These are phyloP conservation scores for Sebastiscus tertius DNA, from an alignment of 2,797 vertebrate genomes.

Conservation along the genomic window DNA sequence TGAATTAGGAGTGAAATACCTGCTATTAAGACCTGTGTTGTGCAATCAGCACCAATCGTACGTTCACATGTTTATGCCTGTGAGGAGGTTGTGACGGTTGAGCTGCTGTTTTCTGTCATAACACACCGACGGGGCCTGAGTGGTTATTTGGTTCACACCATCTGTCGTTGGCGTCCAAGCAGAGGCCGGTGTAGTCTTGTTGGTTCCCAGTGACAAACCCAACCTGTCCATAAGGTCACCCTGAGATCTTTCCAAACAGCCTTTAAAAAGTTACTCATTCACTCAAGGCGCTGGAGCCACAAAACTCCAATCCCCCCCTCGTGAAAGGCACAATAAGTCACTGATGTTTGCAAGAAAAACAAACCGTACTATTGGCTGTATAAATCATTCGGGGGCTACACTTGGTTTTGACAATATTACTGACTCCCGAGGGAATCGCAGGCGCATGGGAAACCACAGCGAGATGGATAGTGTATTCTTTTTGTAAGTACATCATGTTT, in stretches of 20 bases:
- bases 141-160: slow-evolving; percentile 54
- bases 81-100: slow-evolving; percentile 51
- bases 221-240: slow-evolving; percentile 56
- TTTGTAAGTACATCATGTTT: slow-evolving; percentile 67
- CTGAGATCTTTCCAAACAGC: slow-evolving; percentile 47
- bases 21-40: slow-evolving; percentile 37
- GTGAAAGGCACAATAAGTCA: slow-evolving; percentile 57
- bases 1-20: slow-evolving; percentile 2
- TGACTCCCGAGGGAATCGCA: slow-evolving; percentile 44
- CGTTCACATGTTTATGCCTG: slow-evolving; percentile 44
- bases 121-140: slow-evolving; percentile 39
- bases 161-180: slow-evolving; percentile 56
- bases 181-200: slow-evolving; percentile 47
- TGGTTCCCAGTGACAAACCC: slow-evolving; percentile 37
- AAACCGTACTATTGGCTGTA: slow-evolving; percentile 41
- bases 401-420: slow-evolving; percentile 62
- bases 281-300: slow-evolving; percentile 41
- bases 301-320: slow-evolving; percentile 36
- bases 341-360: slow-evolving; percentile 68
- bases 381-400: slow-evolving; percentile 56
- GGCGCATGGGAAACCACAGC: slow-evolving; percentile 55
- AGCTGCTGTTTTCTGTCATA: slow-evolving; percentile 65
- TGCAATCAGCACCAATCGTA: slow-evolving; percentile 13
- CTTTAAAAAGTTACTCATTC: slow-evolving; percentile 64
- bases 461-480: slow-evolving; percentile 59